phyloP scores from a whole-genome alignment of 2,888 invertebrate genomes.

The Napeogenes sylphis region DNA sequence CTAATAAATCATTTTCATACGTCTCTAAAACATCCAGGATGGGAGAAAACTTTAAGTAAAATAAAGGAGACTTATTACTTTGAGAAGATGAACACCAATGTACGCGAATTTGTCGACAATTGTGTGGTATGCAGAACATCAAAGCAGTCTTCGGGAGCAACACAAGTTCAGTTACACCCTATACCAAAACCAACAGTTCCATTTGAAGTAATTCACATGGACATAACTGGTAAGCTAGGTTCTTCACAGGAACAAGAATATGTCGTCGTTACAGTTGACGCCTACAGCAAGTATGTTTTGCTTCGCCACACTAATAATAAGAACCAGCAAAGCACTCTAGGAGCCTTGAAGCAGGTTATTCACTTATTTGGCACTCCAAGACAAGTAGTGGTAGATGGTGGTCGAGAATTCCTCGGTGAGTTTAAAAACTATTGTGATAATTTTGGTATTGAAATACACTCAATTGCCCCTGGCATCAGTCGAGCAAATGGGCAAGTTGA shows the following conservation, averaged over 20 bases:
- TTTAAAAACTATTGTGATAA: constrained; percentile 28
- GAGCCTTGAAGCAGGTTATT: too few relatives aligned
- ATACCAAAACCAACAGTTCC: too few relatives aligned
- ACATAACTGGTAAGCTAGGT: constrained; percentile 32
- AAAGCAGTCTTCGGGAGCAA: too few relatives aligned
- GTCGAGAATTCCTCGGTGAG: constrained; percentile 29
- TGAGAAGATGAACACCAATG: too few relatives aligned
- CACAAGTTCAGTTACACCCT: too few relatives aligned
- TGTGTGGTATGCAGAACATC: too few relatives aligned
- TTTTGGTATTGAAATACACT: constrained; percentile 25
- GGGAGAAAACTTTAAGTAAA: too few relatives aligned
- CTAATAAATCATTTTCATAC: constrained; percentile 32
- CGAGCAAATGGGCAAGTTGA: constrained; percentile 35
- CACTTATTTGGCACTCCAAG: too few relatives aligned
- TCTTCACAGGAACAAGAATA: constrained; percentile 26
- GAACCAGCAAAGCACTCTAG: constrained; percentile 20
- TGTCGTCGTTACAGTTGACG: constrained; percentile 32
- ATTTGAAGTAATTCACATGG: constrained; percentile 30
- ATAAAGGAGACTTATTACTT: too few relatives aligned
- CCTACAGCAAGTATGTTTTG: constrained; percentile 22
- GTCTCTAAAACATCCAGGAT: constrained; percentile 30
- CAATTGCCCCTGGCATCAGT: constrained; percentile 31
- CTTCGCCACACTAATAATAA: constrained; percentile 22
- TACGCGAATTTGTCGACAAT: too few relatives aligned
- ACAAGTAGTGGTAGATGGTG: constrained; percentile 33